A percentile compares a stretch with the other conserved stretches of the same genome.
Evolutionary conservation across 2,113 vertebrate genomes (phyloP).

Genomic region (Thunnus thynnus): DNA sequence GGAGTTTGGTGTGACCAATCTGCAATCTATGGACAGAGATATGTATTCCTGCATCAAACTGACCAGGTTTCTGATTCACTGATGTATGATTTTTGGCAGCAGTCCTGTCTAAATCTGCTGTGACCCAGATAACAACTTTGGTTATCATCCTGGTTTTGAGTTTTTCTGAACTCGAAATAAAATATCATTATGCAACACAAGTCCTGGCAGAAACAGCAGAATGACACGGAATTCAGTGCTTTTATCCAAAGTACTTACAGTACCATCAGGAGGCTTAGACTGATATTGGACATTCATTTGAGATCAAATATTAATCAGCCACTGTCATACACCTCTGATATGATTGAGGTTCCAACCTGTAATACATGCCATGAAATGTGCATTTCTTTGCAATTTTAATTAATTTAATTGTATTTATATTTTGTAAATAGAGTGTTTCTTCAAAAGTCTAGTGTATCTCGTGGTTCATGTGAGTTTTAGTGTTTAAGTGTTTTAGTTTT

Average conservation of each 20-base stretch:
- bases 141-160: constrained; percentile 36
- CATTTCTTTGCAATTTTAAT: background rate
- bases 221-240: constrained; percentile 1
- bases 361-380: background rate
- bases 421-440: too few relatives aligned
- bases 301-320: background rate
- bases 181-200: constrained; percentile 4
- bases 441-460: background rate
- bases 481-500: too few relatives aligned
- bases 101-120: constrained; percentile 37
- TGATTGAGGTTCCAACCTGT: background rate
- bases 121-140: constrained; percentile 32
- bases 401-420: background rate
- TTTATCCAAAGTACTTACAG: constrained; percentile 3
- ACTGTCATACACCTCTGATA: background rate
- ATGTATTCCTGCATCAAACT: background rate
- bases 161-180: constrained; percentile 12
- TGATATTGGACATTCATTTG: background rate
- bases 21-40: background rate
- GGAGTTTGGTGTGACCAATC: background rate
- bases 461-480: background rate
- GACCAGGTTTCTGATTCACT: constrained; percentile 24
- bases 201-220: background rate
- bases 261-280: background rate
- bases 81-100: constrained; percentile 23